A percentile compares a stretch with the other conserved stretches of the same genome.
Conservation (phyloP, 2,797 vertebrate genomes). For the Sphenodon punctatus region DNA sequence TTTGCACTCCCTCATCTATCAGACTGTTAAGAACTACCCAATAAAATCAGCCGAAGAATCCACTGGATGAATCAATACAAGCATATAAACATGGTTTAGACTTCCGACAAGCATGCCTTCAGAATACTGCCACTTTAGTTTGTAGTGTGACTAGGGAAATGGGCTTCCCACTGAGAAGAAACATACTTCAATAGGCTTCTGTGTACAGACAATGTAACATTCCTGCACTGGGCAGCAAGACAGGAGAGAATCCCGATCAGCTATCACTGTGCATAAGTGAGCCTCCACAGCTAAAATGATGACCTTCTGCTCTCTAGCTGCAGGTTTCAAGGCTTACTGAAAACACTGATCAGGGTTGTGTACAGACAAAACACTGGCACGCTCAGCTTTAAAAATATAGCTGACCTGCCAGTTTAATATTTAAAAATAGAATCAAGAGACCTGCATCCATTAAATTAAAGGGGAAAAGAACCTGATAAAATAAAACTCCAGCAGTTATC, state of each 20-base stretch:
- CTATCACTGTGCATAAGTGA: not conserved
- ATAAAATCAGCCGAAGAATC: conserved; percentile 37
- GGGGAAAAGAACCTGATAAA: not conserved
- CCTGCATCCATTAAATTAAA: not conserved
- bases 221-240: not conserved
- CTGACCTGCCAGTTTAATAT: not conserved
- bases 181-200: not conserved
- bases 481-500: not conserved
- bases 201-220: not conserved
- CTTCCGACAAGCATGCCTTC: conserved; percentile 4
- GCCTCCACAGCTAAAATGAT: not conserved
- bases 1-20: conserved; percentile 29
- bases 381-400: not conserved
- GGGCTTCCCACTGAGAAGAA: not conserved
- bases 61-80: conserved; percentile 28
- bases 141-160: not conserved
- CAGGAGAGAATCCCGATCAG: not conserved
- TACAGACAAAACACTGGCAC: not conserved
- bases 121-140: not conserved
- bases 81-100: not conserved
- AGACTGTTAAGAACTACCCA: conserved; percentile 2
- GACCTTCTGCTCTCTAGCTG: not conserved
- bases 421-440: conserved; percentile 13
- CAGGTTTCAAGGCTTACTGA: not conserved
- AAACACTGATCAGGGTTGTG: not conserved